Percentiles rank a stretch among this genome's conserved stretches.
Evolutionary conservation across 1,140 invertebrate genomes (phyloP).

Genomic region (Hyles euphorbiae): DNA sequence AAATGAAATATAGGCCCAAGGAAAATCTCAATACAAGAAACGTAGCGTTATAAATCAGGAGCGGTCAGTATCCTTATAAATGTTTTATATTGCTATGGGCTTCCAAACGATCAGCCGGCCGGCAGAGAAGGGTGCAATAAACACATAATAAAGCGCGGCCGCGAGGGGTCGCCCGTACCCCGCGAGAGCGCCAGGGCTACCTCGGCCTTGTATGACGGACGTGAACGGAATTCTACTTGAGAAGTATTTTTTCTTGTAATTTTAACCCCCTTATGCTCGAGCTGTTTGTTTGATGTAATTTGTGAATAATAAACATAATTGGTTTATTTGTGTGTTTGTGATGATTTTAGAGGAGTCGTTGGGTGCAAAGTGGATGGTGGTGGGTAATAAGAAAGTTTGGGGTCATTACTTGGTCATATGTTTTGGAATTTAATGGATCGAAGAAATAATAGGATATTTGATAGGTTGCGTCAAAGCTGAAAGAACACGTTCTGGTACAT

Average conservation of each 20-base stretch:
- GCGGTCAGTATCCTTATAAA: constrained; percentile 14
- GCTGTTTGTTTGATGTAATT: too few species aligned
- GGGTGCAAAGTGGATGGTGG: too few species aligned
- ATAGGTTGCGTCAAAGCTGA: too few species aligned
- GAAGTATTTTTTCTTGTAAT: not conserved
- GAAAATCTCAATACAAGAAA: not conserved
- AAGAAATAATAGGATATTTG: too few species aligned
- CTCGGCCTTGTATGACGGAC: constrained; percentile 1
- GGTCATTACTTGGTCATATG: too few species aligned
- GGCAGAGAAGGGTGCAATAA: constrained; percentile 30
- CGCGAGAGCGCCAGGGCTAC: not conserved
- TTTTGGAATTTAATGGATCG: too few species aligned
- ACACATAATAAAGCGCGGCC: constrained; percentile 34
- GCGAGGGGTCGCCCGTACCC: not conserved
- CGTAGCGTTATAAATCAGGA: not conserved
- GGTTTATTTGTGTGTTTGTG: too few species aligned
- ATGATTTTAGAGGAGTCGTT: too few species aligned
- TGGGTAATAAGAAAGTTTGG: too few species aligned
- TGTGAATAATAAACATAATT: too few species aligned
- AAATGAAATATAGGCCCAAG: not conserved
- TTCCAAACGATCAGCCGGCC: constrained; percentile 26
- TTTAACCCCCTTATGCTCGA: not conserved
- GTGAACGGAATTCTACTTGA: constrained; percentile 1
- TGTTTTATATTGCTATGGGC: constrained; percentile 5
- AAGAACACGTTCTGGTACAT: too few species aligned